Evolutionary conservation across 2,113 vertebrate species (phyloP).

Genomic region (Falco punctatus): DNA sequence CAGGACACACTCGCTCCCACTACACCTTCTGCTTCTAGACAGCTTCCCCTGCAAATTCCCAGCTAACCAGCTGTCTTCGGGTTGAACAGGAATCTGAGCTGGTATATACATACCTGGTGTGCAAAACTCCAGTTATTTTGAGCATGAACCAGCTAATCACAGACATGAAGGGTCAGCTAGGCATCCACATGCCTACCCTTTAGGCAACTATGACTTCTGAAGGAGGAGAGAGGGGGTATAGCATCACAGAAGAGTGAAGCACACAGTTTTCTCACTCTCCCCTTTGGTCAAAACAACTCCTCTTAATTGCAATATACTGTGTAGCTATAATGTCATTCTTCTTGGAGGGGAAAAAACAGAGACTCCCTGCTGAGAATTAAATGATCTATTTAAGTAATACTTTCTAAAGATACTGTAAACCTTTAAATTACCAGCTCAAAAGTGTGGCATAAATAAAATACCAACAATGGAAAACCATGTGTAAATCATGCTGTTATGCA

Average conservation of each 20-base stretch:
- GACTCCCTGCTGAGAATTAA: not conserved
- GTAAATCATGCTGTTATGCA: not conserved
- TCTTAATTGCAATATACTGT: not conserved
- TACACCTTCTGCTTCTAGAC: not conserved
- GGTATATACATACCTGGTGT: rapidly evolving
- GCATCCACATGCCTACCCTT: not conserved
- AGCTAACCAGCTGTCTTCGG: not conserved
- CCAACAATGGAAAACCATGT: not conserved
- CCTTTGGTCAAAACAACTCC: not conserved
- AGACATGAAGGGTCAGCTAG: not conserved
- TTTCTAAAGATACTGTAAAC: not conserved
- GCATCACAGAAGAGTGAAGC: not conserved
- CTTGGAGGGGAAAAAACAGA: not conserved
- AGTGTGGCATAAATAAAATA: not conserved
- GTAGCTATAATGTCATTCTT: not conserved
- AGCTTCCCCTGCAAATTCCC: not conserved
- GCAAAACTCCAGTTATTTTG: not conserved
- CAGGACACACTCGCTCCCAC: not conserved
- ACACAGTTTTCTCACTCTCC: not conserved
- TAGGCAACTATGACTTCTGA: not conserved
- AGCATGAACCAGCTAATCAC: too few relatives aligned
- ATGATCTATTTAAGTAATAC: not conserved
- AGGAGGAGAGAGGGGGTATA: not conserved
- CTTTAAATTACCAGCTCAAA: not conserved
- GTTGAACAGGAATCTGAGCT: not conserved